Evolutionary conservation across 2,888 invertebrate species (phyloP).

Genomic region (Philaethria dido): DNA sequence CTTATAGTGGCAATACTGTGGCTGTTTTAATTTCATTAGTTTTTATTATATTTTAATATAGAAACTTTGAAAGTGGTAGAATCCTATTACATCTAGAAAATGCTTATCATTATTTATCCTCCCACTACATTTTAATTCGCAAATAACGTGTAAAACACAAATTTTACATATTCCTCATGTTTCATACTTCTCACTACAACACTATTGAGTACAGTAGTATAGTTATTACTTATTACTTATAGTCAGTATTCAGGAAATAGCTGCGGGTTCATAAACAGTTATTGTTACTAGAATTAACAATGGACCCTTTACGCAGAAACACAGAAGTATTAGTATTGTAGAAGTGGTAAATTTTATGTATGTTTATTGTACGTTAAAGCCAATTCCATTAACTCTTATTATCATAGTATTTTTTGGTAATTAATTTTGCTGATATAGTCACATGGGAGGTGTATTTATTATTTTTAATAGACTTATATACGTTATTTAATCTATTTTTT

Average conservation of each 20-base stretch:
- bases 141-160: neutral
- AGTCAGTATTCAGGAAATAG: slow-evolving; percentile 36
- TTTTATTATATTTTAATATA: too few relatives aligned
- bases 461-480: too few relatives aligned
- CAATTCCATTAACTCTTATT: neutral
- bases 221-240: neutral
- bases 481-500: too few relatives aligned
- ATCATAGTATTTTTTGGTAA: neutral
- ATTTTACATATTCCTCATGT: neutral
- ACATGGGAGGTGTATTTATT: neutral
- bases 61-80: too few relatives aligned
- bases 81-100: too few relatives aligned
- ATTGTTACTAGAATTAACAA: slow-evolving; percentile 41
- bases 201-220: neutral
- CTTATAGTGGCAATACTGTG: too few relatives aligned
- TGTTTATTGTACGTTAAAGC: neutral
- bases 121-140: too few relatives aligned
- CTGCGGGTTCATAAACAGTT: slow-evolving; percentile 42
- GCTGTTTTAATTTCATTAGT: too few relatives aligned
- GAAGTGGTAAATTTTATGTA: neutral
- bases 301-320: slow-evolving; percentile 25
- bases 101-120: too few relatives aligned
- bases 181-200: neutral
- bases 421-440: neutral
- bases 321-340: neutral